Conservation (phyloP, 2,113 vertebrate species). For the Nycticryphes semicollaris region DNA sequence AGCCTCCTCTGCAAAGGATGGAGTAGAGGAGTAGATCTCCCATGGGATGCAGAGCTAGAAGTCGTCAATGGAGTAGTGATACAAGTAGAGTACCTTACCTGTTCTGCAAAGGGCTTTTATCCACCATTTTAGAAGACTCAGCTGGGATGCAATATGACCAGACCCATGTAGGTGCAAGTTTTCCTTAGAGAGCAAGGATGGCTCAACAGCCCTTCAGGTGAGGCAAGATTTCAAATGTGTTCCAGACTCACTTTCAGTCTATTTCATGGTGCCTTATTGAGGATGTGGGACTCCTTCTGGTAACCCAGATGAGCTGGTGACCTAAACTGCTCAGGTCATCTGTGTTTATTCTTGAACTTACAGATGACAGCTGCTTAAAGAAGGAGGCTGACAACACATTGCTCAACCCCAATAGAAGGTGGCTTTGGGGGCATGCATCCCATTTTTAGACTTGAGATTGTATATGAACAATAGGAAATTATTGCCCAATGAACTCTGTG, state of each 20-base stretch:
- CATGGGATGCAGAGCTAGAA: not conserved
- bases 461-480: constrained; percentile 12
- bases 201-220: not conserved
- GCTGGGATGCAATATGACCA: not conserved
- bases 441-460: not conserved
- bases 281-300: not conserved
- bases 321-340: not conserved
- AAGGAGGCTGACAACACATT: not conserved
- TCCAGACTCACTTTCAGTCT: not conserved
- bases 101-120: not conserved
- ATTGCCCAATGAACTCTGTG: not conserved
- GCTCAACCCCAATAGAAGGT: not conserved
- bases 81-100: not conserved
- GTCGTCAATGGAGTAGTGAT: rapidly evolving
- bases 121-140: not conserved
- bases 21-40: not conserved
- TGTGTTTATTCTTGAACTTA: not conserved
- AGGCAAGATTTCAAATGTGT: not conserved
- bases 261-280: not conserved
- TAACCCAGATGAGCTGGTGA: not conserved
- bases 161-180: not conserved
- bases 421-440: not conserved
- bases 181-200: not conserved
- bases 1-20: not conserved
- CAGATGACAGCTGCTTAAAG: not conserved